Evolutionary conservation across 2,113 vertebrate genomes (phyloP).

Genomic region (Tauraco erythrolophus): DNA sequence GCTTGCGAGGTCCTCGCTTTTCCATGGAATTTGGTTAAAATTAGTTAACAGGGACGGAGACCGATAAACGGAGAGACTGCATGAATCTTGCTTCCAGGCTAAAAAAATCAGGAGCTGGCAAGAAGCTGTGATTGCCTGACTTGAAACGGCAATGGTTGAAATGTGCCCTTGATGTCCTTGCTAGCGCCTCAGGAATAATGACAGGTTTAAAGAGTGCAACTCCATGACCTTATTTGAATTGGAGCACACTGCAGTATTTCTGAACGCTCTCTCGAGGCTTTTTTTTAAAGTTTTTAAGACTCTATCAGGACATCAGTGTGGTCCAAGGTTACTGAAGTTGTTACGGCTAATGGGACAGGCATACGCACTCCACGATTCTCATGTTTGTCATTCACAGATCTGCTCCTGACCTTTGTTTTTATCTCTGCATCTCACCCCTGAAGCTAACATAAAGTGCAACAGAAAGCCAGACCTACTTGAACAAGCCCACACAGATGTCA

Average conservation of each 20-base stretch:
- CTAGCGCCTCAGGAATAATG: neutral
- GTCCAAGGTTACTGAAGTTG: neutral
- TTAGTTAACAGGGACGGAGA: neutral
- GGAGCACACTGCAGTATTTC: neutral
- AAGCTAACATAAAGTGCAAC: neutral
- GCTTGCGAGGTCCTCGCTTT: accelerated
- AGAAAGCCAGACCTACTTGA: neutral
- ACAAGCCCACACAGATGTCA: neutral
- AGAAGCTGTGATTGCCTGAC: neutral
- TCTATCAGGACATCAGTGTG: neutral
- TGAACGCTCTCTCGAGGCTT: neutral
- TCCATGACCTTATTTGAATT: neutral
- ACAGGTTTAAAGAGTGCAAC: neutral
- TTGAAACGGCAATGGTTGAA: neutral
- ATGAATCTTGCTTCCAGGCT: neutral
- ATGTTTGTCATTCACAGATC: neutral
- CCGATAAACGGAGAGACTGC: neutral
- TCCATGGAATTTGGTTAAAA: neutral
- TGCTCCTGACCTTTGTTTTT: constrained; percentile 32
- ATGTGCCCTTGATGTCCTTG: neutral
- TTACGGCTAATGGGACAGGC: neutral
- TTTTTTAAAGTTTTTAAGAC: neutral
- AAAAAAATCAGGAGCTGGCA: neutral
- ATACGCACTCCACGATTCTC: neutral
- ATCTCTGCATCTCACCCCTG: constrained; percentile 35